A percentile compares a stretch with the other conserved stretches of the same genome.
These are phyloP conservation scores for Stratiolaelaps scimitus DNA, from an alignment of 1,140 invertebrate species.

Conservation along the genomic window DNA sequence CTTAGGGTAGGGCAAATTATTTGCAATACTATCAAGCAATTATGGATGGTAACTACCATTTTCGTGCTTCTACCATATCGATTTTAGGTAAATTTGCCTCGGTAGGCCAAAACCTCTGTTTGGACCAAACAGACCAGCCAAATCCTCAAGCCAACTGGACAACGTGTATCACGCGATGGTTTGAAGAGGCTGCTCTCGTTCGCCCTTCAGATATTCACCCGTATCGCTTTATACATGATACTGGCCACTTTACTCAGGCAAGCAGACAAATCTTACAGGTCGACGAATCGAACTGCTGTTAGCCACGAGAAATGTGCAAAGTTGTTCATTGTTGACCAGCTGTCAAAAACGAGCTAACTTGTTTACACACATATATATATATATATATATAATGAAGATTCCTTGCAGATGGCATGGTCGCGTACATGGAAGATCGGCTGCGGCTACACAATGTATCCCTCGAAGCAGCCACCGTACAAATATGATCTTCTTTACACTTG, in stretches of 20 bases:
- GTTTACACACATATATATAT: neutral
- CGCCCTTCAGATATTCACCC: constrained; percentile 29
- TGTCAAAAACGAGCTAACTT: neutral
- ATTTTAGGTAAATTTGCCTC: constrained; percentile 8
- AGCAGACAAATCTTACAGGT: too few relatives aligned
- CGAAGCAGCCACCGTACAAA: constrained; percentile 20
- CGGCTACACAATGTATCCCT: constrained; percentile 32
- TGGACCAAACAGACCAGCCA: constrained; percentile 12
- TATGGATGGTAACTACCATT: too few relatives aligned
- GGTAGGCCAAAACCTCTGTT: neutral
- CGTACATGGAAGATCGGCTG: constrained; percentile 34
- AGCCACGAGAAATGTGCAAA: too few relatives aligned
- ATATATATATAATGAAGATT: constrained; percentile 14
- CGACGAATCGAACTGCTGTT: too few relatives aligned
- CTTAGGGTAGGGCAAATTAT: too few relatives aligned
- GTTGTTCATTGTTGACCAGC: too few relatives aligned
- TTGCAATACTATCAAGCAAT: too few relatives aligned
- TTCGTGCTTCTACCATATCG: neutral
- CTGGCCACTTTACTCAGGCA: constrained; percentile 34
- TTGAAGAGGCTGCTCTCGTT: constrained; percentile 33
- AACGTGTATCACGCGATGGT: constrained; percentile 26
- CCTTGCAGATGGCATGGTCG: constrained; percentile 34
- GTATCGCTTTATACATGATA: constrained; percentile 30
- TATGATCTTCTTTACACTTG: constrained; percentile 35
- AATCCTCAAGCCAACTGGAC: neutral